Base-by-base conservation (phyloP, 2,113 vertebrate genomes). In the Gambusia holbrooki region DNA sequence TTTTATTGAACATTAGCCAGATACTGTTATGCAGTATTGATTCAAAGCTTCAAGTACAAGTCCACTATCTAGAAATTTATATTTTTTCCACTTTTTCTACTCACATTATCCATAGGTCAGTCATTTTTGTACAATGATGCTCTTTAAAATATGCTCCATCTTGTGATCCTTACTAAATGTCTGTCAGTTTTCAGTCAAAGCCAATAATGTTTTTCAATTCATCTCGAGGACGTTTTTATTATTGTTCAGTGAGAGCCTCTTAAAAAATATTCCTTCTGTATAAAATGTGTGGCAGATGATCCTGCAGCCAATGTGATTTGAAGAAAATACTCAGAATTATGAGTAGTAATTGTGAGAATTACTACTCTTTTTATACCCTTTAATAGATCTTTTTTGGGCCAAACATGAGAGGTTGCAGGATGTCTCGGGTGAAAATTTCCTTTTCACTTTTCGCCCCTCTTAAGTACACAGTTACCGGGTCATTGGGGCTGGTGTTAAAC, bases 391-490 rank as follows among this genome's bases (percentile, higher is more conserved):
- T 71, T 30, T 42, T 28, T 66, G 33, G 51, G 30, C 68, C 73
- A 29, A 66, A 69, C 66, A 32, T 11, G 30, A 74, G 62, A 61
- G 71, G 33, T 42, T 13, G 17, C 9, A 2, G 2, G n/a, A 11
- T 71, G 48, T 79, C 67, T 81, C 37, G 60, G 60, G 54, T 71
- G 72, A 77, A 74, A 74, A 74, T 63, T 62, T 48, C 25, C 74
- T 68, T 78, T 80, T 75, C 48, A 71, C 69, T 79, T 72, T 58
- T 27, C 64, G 69, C 27, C 13, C 35, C 40, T 60, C 64, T 76
- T n/a, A 35, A 82, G 76, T 77, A 35, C 60, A 65, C 48, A 68
- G 66, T 74, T 48, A 29, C 62, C 76, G 14, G 61, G 48, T 37
- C 69, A 37, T 62, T n/a, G 66, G 74, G 33, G 71, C 68, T 66